A percentile compares a stretch with the other conserved stretches of the same genome.
Conservation (phyloP, 2,113 vertebrate species). For the Catharus bicknelli region DNA sequence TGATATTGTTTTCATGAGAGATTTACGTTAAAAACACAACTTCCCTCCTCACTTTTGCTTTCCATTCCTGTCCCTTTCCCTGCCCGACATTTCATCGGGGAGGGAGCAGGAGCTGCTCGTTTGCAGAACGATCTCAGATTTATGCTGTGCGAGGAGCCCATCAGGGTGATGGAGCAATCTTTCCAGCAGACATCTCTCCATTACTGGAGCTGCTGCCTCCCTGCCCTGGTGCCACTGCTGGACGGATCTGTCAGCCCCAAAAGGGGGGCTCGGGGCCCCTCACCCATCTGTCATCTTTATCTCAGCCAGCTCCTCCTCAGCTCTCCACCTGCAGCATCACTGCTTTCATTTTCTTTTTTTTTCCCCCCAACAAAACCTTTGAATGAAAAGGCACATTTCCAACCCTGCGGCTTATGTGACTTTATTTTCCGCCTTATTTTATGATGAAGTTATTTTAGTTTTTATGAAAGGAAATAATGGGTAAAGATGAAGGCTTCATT, state of each 20-base stretch:
- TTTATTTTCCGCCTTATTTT: constrained; percentile 1
- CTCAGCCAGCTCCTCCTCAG: constrained; percentile 34
- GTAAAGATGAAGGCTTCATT: constrained; percentile 48
- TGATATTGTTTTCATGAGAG: constrained; percentile 25
- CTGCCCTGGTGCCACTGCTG: constrained; percentile 66
- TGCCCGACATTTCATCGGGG: constrained; percentile 66
- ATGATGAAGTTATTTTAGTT: constrained; percentile 24
- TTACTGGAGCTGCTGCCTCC: constrained; percentile 73
- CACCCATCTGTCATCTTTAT: constrained; percentile 65
- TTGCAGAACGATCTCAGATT: constrained; percentile 76
- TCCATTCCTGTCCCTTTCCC: constrained; percentile 63
- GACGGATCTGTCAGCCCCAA: constrained; percentile 71
- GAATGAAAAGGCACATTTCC: not conserved
- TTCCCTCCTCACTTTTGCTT: constrained; percentile 56
- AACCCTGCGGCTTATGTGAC: not conserved
- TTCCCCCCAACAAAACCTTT: not conserved
- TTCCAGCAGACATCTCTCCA: constrained; percentile 80
- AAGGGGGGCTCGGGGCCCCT: constrained; percentile 7
- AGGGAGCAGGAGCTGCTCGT: constrained; percentile 69
- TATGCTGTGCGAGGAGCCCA: constrained; percentile 73
- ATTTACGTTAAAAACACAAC: constrained; percentile 71
- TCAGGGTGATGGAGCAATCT: constrained; percentile 80
- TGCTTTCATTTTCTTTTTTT: not conserved
- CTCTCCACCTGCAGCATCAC: not conserved
- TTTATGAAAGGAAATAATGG: constrained; percentile 57